A percentile compares a stretch with the other conserved stretches of the same genome.
phyloP scores from a whole-genome alignment of 1,140 invertebrate genomes.

The Pomacea maculata region DNA sequence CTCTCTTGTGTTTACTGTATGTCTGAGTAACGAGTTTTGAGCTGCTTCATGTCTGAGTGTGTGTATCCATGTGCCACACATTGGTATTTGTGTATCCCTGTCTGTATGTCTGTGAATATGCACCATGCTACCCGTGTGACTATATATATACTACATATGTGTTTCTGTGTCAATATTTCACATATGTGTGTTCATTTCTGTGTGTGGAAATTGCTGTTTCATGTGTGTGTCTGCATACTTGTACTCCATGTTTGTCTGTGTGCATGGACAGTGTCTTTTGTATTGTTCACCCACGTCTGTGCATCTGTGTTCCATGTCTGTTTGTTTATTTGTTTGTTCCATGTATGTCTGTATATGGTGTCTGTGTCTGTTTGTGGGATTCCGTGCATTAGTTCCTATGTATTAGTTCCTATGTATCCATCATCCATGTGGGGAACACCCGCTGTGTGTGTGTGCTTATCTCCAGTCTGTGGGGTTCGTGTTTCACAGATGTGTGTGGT shows the following conservation, averaged over 20 bases:
- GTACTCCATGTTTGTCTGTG: neutral
- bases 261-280: neutral
- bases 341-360: too few relatives aligned
- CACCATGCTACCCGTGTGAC: too few relatives aligned
- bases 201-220: neutral
- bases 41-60: too few relatives aligned
- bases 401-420: neutral
- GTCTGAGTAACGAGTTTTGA: too few relatives aligned
- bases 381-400: neutral
- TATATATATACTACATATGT: neutral
- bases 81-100: neutral
- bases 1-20: too few relatives aligned
- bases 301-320: neutral
- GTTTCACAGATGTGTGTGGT: too few relatives aligned
- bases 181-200: neutral
- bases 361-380: neutral
- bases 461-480: too few relatives aligned
- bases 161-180: neutral
- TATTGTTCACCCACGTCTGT: neutral
- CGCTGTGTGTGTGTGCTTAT: neutral
- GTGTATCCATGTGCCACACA: too few relatives aligned
- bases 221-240: neutral
- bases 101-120: constrained; percentile 6
- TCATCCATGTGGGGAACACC: neutral
- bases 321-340: neutral